Conservation (phyloP, 2,888 invertebrate species). For the Oligia strigilis region DNA sequence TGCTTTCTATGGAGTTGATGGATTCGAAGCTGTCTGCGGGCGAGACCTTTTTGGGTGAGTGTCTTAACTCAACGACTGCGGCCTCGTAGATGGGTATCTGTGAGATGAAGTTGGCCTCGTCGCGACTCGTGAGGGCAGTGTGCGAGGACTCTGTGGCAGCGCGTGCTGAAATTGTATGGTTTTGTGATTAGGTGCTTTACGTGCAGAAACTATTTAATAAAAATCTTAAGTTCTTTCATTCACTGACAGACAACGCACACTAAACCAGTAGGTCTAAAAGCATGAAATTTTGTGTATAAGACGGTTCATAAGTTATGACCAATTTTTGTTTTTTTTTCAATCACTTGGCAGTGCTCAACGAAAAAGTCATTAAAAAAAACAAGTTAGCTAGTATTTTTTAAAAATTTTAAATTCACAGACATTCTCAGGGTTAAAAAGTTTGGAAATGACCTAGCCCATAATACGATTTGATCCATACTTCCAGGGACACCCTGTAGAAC, state of each 20-base stretch:
- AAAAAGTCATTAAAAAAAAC: too few relatives aligned
- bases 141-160: constrained; percentile 59
- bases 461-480: too few relatives aligned
- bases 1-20: constrained; percentile 82
- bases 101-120: constrained; percentile 81
- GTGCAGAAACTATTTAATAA: constrained; percentile 11
- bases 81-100: constrained; percentile 87
- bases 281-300: too few relatives aligned
- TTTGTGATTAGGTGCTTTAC: constrained; percentile 28
- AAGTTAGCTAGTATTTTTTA: too few relatives aligned
- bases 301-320: too few relatives aligned
- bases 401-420: fast-evolving
- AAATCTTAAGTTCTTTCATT: background rate
- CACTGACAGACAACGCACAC: background rate
- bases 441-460: too few relatives aligned
- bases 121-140: constrained; percentile 54
- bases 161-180: constrained; percentile 64
- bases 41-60: constrained; percentile 73
- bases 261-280: background rate
- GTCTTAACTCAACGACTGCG: constrained; percentile 80
- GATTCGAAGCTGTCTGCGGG: constrained; percentile 82
- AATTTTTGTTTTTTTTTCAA: too few relatives aligned
- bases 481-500: background rate
- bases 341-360: too few relatives aligned
- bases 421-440: too few relatives aligned